Evolutionary conservation across 2,113 vertebrate genomes (phyloP), one percentile per base, ranked within the genome.

Genomic region (Lutjanus erythropterus): DNA sequence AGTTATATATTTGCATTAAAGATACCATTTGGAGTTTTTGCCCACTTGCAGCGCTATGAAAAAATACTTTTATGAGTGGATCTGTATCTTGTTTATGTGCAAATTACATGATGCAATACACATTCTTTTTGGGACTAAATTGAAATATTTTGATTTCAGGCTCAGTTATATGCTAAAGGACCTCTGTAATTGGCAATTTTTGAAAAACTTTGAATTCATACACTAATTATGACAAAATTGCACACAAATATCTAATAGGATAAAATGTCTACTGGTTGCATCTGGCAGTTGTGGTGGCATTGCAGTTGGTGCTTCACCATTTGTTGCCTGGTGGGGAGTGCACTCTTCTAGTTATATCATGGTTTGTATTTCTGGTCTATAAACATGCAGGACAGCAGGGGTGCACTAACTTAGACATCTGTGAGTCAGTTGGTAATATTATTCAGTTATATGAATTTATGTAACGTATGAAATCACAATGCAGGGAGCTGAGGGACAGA

Each of bases 401-500:
- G 35, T 37, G 4, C 2, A 37, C 35, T 37, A 5, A 7, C 7
- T 7, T 5, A n/a, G n/a, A n/a, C n/a, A 35, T 35, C 33, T 7
- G n/a, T 35, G 33, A 35, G 10, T 74, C 27, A 27, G 8, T 44
- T 10, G 42, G 65, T 52, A 33, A 41, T 50, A 25, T 55, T 11
- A 12, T 23, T 66, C 31, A 21, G 46, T 62, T 15, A n/a, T 31
- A 21, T 64, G 16, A 56, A 9, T 50, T 56, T 42, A 72, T 61
- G 25, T 79, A 79, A 78, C 37, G 5, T 9, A 70, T 73, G 50
- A 33, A 55, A 66, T 27, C 39, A 46, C n/a, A 41, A 33, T 53
- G 19, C 29, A 39, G 19, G 31, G 44, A 69, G 21, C 39, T 14
- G 44, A 27, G 49, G 15, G 25, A 1, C 25, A 53, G 35, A 70